Evolutionary conservation across 1,140 invertebrate species (phyloP).

Genomic region (Phymastichus coffea): DNA sequence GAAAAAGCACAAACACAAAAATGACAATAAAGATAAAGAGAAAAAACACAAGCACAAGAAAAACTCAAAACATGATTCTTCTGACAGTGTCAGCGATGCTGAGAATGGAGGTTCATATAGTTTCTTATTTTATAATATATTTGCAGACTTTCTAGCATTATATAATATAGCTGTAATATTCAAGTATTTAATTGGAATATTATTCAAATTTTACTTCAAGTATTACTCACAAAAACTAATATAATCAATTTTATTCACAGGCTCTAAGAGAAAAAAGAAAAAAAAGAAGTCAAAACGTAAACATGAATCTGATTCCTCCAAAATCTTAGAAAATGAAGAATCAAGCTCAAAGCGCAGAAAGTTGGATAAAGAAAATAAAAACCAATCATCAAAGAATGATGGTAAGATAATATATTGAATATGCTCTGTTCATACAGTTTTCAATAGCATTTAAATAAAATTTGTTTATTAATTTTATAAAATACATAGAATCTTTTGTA

Average conservation of each 20-base stretch:
- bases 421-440: not conserved
- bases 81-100: constrained; percentile 54
- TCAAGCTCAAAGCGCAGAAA: constrained; percentile 32
- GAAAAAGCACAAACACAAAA: constrained; percentile 55
- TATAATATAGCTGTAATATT: too few relatives aligned
- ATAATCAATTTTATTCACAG: constrained; percentile 28
- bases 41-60: constrained; percentile 61
- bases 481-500: too few relatives aligned
- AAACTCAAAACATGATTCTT: constrained; percentile 55
- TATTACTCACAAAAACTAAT: not conserved
- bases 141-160: not conserved
- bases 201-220: not conserved
- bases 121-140: not conserved
- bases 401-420: not conserved
- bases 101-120: constrained; percentile 44
- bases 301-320: constrained; percentile 49
- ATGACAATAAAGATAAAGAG: constrained; percentile 51
- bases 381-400: constrained; percentile 13
- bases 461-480: not conserved
- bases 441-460: not conserved
- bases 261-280: constrained; percentile 59
- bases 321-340: constrained; percentile 46
- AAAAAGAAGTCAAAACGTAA: constrained; percentile 60
- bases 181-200: not conserved
- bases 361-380: constrained; percentile 30